Evolutionary conservation across 2,797 vertebrate genomes (phyloP).

Genomic region (Pempheris klunzingeri): DNA sequence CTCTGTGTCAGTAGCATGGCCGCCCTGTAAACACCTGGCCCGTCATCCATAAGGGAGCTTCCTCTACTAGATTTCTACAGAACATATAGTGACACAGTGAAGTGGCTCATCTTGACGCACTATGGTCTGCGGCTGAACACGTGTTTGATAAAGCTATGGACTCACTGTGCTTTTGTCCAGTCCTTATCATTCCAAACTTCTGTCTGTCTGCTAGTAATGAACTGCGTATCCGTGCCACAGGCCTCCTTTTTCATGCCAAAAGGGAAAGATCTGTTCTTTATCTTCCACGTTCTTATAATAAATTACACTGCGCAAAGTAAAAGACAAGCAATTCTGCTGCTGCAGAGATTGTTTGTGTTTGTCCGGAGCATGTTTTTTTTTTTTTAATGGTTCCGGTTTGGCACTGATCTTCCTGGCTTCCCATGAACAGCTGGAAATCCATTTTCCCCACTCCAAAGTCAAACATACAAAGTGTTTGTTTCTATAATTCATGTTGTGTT

Average conservation of each 20-base stretch:
- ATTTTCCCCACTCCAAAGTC: slow-evolving; percentile 49
- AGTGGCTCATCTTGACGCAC: neutral
- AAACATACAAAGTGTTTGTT: slow-evolving; percentile 72
- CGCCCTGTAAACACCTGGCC: no score
- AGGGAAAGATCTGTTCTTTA: slow-evolving; percentile 57
- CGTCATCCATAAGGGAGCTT: no score
- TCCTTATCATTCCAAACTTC: slow-evolving; percentile 38
- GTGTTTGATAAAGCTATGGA: slow-evolving; percentile 27
- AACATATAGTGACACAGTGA: no score
- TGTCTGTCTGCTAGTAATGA: slow-evolving; percentile 53
- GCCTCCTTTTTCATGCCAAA: slow-evolving; percentile 57
- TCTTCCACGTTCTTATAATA: slow-evolving; percentile 58
- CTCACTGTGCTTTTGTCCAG: slow-evolving; percentile 15
- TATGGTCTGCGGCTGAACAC: slow-evolving; percentile 1
- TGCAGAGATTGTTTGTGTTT: slow-evolving; percentile 51
- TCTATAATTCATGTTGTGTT: slow-evolving; percentile 72
- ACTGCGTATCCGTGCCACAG: slow-evolving; percentile 40
- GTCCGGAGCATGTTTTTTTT: slow-evolving; percentile 30
- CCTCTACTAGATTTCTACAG: no score
- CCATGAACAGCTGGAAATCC: slow-evolving; percentile 67
- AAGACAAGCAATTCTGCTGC: slow-evolving; percentile 57
- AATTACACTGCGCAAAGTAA: slow-evolving; percentile 44
- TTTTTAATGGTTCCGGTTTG: slow-evolving; percentile 51
- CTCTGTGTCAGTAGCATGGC: neutral
- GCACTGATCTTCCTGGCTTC: slow-evolving; percentile 54